Evolutionary conservation across 2,113 vertebrate species (phyloP).

Genomic region (Ictalurus punctatus): DNA sequence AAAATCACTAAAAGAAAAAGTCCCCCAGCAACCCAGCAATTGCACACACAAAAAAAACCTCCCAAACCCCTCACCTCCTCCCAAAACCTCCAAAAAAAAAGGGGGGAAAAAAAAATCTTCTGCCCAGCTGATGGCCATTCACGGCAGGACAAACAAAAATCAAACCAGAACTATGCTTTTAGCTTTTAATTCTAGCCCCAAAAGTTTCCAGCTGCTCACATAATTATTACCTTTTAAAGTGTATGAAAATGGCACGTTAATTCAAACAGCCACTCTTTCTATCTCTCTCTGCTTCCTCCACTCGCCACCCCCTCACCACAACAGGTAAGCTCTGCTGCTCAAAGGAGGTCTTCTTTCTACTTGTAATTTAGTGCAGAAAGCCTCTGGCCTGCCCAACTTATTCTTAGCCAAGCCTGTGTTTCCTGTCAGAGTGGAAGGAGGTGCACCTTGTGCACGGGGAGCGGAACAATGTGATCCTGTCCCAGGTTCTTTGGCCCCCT

Average conservation of each 20-base stretch:
- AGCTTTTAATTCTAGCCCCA: constrained; percentile 64
- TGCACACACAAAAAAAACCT: constrained; percentile 22
- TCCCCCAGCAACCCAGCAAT: constrained; percentile 34
- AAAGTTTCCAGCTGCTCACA: constrained; percentile 70
- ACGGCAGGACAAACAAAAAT: constrained; percentile 63
- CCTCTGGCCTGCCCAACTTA: constrained; percentile 60
- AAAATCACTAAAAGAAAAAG: constrained; percentile 55
- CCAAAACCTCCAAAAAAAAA: neutral
- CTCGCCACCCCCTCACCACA: constrained; percentile 49
- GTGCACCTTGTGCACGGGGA: constrained; percentile 61
- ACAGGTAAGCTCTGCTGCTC: constrained; percentile 54
- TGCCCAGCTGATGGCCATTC: constrained; percentile 61
- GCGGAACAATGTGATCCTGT: constrained; percentile 68
- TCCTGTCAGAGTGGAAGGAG: constrained; percentile 67
- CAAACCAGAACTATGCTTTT: constrained; percentile 62
- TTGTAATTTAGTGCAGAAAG: constrained; percentile 63
- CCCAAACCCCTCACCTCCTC: neutral
- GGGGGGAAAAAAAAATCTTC: constrained; percentile 36
- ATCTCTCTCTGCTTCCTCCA: constrained; percentile 59
- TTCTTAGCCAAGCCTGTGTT: constrained; percentile 46
- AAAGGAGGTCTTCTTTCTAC: constrained; percentile 56
- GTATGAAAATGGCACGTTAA: constrained; percentile 71
- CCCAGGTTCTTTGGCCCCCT: constrained; percentile 61
- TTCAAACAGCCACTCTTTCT: constrained; percentile 61
- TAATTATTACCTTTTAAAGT: constrained; percentile 73